Percentiles rank a stretch among this genome's conserved stretches.
Conservation (phyloP, 2,888 invertebrate species). For the Dryobota labecula region DNA sequence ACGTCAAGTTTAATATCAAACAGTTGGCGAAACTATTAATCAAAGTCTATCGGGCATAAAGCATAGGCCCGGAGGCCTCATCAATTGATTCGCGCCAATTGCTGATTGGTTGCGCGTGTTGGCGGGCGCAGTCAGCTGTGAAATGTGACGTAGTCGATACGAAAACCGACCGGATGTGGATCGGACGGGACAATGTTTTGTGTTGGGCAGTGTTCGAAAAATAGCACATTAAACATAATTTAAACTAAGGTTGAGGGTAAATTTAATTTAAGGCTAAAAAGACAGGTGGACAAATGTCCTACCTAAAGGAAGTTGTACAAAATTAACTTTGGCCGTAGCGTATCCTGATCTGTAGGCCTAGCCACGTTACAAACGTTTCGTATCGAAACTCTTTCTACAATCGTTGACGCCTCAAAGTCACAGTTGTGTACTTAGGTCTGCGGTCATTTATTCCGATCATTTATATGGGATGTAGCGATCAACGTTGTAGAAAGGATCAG, state of each 20-base stretch:
- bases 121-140: conserved; percentile 43
- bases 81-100: conserved; percentile 30
- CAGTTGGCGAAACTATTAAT: conserved; percentile 21
- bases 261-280: not conserved
- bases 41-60: conserved; percentile 9
- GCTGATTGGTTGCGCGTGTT: conserved; percentile 38
- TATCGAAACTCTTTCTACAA: no score
- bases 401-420: no score
- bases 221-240: not conserved
- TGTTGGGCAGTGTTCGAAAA: not conserved
- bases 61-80: not conserved
- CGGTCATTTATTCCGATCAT: no score
- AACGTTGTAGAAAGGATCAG: no score
- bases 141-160: not conserved
- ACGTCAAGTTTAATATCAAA: conserved; percentile 19
- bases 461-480: no score
- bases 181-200: not conserved
- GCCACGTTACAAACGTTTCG: no score
- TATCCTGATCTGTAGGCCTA: no score
- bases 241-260: no score
- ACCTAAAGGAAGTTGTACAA: not conserved
- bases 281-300: no score
- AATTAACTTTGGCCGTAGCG: no score
- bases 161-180: not conserved
- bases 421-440: no score